Evolutionary conservation across 2,797 vertebrate genomes (phyloP), one percentile per base, ranked within the genome.

Genomic region (Sebastes minor): DNA sequence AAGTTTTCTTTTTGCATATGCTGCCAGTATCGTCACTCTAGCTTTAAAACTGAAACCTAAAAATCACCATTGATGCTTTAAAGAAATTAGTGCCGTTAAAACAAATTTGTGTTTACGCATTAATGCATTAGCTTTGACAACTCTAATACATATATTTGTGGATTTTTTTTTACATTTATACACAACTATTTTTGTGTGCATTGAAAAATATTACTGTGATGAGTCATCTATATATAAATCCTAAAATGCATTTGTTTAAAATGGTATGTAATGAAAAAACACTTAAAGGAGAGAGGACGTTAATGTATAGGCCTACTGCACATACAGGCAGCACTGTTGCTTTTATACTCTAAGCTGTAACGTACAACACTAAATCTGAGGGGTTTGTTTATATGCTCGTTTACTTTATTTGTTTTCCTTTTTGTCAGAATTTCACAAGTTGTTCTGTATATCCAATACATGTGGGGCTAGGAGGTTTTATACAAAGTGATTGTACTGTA

Each of bases 401-500:
- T 83, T 74, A 82, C 83, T 83, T 82, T 86, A 74, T 74, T 10
- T 46, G 4, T 79, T 38, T 74, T 22, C 20, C 32, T 85, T 70
- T 61, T 49, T 74, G 81, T 61, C 8, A 14, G 70, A 35, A 55
- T 59, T 49, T 83, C 78, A 66, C 69, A 63, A 53, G 74, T 68
- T 25, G 33, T 62, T 79, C 14, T 69, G 49, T 84, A 72, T 69
- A 74, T 69, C 30, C 59, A n/a, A 63, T 42, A 4, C 11, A 27
- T 27, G 10, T 22, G 38, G 52, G 53, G 38, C 62, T 61, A 28
- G 18, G 53, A 67, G 42, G 12, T 70, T 82, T 65, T 72, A 16
- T 79, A 87, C 65, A 13, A 71, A 74, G 68, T 77, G 80, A 91
- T 82, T 89, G 83, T 88, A 86, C 90, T 88, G 86, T 80, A 89